Evolutionary conservation across 2,888 invertebrate genomes (phyloP), one percentile per base, ranked within the genome.

Genomic region (Polymixis flavicincta): DNA sequence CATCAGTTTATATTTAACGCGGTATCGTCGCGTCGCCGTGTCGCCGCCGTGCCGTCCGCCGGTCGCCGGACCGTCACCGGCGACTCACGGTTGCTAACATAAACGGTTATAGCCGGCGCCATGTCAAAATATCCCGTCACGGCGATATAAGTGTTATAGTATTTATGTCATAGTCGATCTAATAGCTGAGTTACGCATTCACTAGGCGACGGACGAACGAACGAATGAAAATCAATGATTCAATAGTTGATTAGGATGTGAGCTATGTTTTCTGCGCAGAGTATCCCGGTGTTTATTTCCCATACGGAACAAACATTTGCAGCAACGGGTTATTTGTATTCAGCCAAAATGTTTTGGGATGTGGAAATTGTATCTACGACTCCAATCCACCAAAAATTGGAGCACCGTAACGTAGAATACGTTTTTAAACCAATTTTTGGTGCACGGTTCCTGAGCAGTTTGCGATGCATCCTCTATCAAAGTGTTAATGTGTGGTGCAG

Each of bases 1-100:
- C 87, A 87, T 82, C 82, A 59, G 87, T 79, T 84, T 87, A 87
- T 83, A 86, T 87, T 85, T 86, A 85, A 59, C 80, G 72, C 54
- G 37, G 37, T 67, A 74, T 78, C 87, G 87, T 63, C 82, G 78
- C 65, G 82, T 60, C 63, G 75, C 68, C 84, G 75, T 54, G 66
- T 66, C 78, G 81, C 80, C 80, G 76, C 75, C 85, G 74, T 76
- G 74, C 61, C 75, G 84, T 57, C 68, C 50, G 79, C 54, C 79
- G 68, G 66, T 59, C 80, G 78, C 70, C 76, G 81, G 71, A 55
- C 77, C 81, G 76, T 69, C 79, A 75, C 71, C 75, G 71, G 65
- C 87, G 85, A 83, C 80, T 79, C 86, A 85, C 83, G 73, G 71
- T 72, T 82, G 68, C 78, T 75, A 82, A 85, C 82, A 81, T 67